Evolutionary conservation across 2,888 invertebrate species (phyloP).

Genomic region (Cephus rjabovi): DNA sequence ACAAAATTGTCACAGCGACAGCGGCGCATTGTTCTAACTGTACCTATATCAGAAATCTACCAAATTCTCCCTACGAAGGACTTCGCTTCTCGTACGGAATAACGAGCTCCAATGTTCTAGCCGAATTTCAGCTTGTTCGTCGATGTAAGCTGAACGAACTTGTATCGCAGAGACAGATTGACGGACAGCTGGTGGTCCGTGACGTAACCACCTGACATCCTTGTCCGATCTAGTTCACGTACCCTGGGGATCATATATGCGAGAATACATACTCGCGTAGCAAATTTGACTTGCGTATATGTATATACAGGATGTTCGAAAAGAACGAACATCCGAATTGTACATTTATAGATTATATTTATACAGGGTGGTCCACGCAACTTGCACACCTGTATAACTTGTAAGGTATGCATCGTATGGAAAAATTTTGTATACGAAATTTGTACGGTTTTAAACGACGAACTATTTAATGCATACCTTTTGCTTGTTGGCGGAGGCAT

Average conservation of each 20-base stretch:
- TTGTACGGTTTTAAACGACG: too few species aligned
- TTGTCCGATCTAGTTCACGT: conserved; percentile 55
- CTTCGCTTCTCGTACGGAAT: not conserved
- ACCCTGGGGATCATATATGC: conserved; percentile 43
- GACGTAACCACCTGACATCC: conserved; percentile 57
- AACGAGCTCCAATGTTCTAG: not conserved
- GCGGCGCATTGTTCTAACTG: not conserved
- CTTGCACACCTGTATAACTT: too few species aligned
- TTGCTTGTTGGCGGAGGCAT: too few species aligned
- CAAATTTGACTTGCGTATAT: conserved; percentile 30
- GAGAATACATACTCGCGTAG: conserved; percentile 34
- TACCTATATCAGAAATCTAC: not conserved
- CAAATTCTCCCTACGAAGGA: not conserved
- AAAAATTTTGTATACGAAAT: too few species aligned
- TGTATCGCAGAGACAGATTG: conserved; percentile 51
- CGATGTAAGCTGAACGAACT: conserved; percentile 52
- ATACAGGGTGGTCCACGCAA: too few species aligned
- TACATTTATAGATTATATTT: not conserved
- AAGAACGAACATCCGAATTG: not conserved
- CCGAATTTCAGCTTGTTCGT: conserved; percentile 15
- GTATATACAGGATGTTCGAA: not conserved
- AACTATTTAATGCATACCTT: too few species aligned
- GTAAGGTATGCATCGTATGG: too few species aligned
- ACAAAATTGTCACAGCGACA: not conserved
- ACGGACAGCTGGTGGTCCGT: conserved; percentile 59